phyloP scores from a whole-genome alignment of 2,888 invertebrate species.

The Eilema caniola region DNA sequence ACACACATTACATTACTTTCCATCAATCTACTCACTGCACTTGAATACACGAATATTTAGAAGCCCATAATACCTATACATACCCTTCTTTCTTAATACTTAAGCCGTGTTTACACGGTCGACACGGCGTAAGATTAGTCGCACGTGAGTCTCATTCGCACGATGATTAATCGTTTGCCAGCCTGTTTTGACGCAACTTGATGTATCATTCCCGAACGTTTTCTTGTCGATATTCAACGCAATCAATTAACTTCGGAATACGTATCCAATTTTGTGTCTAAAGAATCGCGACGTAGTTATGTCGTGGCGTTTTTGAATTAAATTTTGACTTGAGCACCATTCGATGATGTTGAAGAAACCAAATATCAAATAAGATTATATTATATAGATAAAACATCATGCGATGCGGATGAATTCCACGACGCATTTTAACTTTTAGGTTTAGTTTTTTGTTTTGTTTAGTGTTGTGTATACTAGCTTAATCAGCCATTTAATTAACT shows the following conservation, averaged over 20 bases:
- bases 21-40: background rate
- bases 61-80: background rate
- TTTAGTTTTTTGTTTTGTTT: too few species aligned
- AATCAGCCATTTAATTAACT: too few species aligned
- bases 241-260: slow-evolving; percentile 77
- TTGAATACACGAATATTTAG: background rate
- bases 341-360: background rate
- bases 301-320: background rate
- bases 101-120: slow-evolving; percentile 45
- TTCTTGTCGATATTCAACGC: slow-evolving; percentile 77
- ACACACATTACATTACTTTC: background rate
- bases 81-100: slow-evolving; percentile 36
- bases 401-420: too few species aligned
- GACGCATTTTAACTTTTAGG: too few species aligned
- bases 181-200: slow-evolving; percentile 79
- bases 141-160: slow-evolving; percentile 64
- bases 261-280: slow-evolving; percentile 34
- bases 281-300: background rate
- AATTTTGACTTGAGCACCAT: background rate
- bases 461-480: too few species aligned
- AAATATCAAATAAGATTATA: too few species aligned
- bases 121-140: slow-evolving; percentile 73
- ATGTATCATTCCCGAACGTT: slow-evolving; percentile 81
- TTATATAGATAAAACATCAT: too few species aligned
- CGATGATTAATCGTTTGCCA: slow-evolving; percentile 78